A percentile compares a stretch with the other conserved stretches of the same genome.
Evolutionary conservation across 1,140 invertebrate genomes (phyloP).

Genomic region (Medauroidea extradentata): DNA sequence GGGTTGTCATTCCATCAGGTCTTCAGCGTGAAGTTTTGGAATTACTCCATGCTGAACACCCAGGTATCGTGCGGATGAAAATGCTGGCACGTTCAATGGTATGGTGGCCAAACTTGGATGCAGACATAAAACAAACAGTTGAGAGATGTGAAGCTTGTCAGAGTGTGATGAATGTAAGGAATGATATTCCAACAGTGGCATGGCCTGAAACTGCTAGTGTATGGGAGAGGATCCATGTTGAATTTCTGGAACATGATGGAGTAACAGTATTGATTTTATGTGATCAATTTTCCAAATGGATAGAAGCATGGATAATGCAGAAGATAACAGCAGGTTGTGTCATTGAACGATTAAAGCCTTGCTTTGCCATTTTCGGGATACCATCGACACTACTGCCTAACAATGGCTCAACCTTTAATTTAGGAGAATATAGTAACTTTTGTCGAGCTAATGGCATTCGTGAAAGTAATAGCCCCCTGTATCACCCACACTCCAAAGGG

Average conservation of each 20-base stretch:
- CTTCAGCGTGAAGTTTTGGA: conserved; percentile 25
- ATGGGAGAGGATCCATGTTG: conserved; percentile 30
- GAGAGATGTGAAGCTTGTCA: conserved; percentile 8
- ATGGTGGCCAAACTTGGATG: conserved; percentile 39
- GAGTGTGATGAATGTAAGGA: background rate
- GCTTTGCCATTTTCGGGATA: conserved; percentile 5
- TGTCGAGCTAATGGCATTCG: background rate
- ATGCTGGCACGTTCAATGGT: conserved; percentile 31
- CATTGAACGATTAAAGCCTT: background rate
- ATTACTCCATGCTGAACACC: conserved; percentile 33
- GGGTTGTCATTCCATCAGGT: conserved; percentile 31
- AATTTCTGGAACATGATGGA: conserved; percentile 34
- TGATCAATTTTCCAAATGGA: conserved; percentile 41
- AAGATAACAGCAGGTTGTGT: background rate
- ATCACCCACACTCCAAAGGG: conserved; percentile 6
- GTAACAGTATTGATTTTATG: conserved; percentile 31
- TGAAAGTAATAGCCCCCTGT: background rate
- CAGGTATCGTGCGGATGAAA: conserved; percentile 40
- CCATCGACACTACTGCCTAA: conserved; percentile 2
- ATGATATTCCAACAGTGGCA: background rate
- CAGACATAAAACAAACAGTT: conserved; percentile 25
- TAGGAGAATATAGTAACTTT: background rate
- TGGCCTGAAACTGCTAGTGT: conserved; percentile 5
- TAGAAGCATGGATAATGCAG: conserved; percentile 19
- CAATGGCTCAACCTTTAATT: conserved; percentile 9